Evolutionary conservation across 2,797 vertebrate genomes (phyloP).

Genomic region (Dicrostonyx torquatus): DNA sequence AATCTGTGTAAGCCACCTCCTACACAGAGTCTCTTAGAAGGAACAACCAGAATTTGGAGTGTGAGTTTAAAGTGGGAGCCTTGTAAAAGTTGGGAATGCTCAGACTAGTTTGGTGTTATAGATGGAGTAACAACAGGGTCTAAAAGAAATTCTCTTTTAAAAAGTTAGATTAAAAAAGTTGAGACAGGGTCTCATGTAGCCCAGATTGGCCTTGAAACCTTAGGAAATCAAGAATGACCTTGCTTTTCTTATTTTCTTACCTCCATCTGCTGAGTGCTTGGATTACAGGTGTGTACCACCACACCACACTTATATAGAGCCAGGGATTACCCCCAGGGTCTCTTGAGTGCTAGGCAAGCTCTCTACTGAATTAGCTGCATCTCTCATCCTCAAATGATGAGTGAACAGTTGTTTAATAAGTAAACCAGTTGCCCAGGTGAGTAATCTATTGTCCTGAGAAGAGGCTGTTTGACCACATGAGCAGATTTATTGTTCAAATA

Average conservation of each 20-base stretch:
- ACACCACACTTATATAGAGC: not conserved
- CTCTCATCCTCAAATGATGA: not conserved
- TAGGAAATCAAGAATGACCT: not conserved
- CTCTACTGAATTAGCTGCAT: not conserved
- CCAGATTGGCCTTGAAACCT: not conserved
- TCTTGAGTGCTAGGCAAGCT: not conserved
- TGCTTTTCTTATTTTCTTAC: not conserved
- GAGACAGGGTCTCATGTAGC: not conserved
- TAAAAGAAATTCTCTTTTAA: not conserved
- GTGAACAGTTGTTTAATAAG: slow-evolving; percentile 8
- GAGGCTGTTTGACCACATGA: slow-evolving; percentile 6
- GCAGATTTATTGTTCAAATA: slow-evolving; percentile 51
- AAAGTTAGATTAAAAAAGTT: not conserved
- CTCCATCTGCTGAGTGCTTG: not conserved
- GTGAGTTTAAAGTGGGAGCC: not conserved
- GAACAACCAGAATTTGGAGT: not conserved
- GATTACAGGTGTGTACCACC: not conserved
- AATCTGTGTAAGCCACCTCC: not conserved
- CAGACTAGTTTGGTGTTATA: not conserved
- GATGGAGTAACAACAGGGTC: not conserved
- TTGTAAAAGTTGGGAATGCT: not conserved
- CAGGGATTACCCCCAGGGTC: not conserved
- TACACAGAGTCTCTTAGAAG: not conserved
- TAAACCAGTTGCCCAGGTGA: slow-evolving; percentile 10
- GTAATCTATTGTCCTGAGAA: slow-evolving; percentile 19